A percentile compares a stretch with the other conserved stretches of the same genome.
These are phyloP conservation scores for Aphaenogaster floridana DNA, from an alignment of 1,140 invertebrate genomes.

Conservation along the genomic window DNA sequence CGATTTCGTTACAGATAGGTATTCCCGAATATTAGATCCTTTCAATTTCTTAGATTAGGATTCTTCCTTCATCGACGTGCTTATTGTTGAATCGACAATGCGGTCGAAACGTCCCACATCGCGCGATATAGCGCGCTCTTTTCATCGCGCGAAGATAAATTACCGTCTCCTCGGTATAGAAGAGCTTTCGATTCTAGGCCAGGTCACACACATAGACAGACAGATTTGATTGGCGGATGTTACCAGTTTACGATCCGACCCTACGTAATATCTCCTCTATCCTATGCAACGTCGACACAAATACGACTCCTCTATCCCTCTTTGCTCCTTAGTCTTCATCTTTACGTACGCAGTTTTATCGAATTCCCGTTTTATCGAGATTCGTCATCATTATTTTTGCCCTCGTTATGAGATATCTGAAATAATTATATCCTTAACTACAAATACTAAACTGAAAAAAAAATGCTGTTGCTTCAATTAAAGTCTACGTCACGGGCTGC, in stretches of 20 bases:
- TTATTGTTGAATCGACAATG: background rate
- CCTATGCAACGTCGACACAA: constrained; percentile 55
- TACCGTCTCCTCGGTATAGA: constrained; percentile 54
- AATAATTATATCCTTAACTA: background rate
- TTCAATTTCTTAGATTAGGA: background rate
- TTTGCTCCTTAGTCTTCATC: constrained; percentile 47
- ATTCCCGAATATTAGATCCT: background rate
- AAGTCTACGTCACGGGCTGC: no score
- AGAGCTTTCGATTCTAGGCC: constrained; percentile 72
- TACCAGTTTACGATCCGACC: constrained; percentile 77
- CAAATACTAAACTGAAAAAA: background rate
- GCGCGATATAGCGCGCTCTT: constrained; percentile 23
- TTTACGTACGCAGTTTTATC: constrained; percentile 26
- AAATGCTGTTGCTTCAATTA: no score
- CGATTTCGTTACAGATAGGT: background rate
- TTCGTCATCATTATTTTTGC: background rate
- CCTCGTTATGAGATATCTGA: background rate
- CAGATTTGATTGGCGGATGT: constrained; percentile 79
- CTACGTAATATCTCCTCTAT: constrained; percentile 66
- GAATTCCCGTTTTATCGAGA: background rate
- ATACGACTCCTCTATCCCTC: constrained; percentile 3
- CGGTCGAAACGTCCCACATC: background rate
- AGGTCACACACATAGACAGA: constrained; percentile 63
- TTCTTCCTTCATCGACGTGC: background rate
- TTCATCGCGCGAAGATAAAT: constrained; percentile 51